These are phyloP conservation scores for Machimus atricapillus DNA, from an alignment of 2,888 invertebrate genomes.

Conservation along the genomic window DNA sequence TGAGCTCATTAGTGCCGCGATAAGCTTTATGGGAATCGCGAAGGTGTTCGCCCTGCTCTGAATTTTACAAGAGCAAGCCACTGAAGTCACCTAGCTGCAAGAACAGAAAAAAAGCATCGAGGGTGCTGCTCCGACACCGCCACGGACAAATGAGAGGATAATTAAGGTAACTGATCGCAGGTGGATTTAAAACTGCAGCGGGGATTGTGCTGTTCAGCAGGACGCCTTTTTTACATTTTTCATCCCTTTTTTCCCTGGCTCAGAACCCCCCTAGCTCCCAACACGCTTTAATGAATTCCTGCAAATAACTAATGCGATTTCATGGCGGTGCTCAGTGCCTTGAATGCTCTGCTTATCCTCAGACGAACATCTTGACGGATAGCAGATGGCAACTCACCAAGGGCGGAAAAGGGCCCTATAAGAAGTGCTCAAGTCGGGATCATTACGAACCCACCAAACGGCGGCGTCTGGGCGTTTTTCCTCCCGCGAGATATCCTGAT, in stretches of 20 bases:
- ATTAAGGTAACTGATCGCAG: conserved; percentile 16
- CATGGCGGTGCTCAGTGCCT: background rate
- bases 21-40: conserved; percentile 6
- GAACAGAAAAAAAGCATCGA: background rate
- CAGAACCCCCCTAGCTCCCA: background rate
- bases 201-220: background rate
- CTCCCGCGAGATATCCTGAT: background rate
- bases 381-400: background rate
- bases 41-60: background rate
- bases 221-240: background rate
- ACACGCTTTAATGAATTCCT: background rate
- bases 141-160: background rate
- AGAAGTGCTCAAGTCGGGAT: background rate
- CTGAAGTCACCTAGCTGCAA: background rate
- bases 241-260: background rate
- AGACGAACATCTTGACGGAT: conserved; percentile 17
- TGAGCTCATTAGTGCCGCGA: background rate
- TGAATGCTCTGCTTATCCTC: background rate
- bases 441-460: background rate
- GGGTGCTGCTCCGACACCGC: background rate
- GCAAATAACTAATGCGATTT: conserved; percentile 15
- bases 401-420: background rate
- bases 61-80: background rate
- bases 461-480: background rate
- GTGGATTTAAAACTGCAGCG: conserved; percentile 1